Evolutionary conservation across 1,140 invertebrate species (phyloP), one percentile per base, ranked within the genome.

Genomic region (Epicauta chinensis): DNA sequence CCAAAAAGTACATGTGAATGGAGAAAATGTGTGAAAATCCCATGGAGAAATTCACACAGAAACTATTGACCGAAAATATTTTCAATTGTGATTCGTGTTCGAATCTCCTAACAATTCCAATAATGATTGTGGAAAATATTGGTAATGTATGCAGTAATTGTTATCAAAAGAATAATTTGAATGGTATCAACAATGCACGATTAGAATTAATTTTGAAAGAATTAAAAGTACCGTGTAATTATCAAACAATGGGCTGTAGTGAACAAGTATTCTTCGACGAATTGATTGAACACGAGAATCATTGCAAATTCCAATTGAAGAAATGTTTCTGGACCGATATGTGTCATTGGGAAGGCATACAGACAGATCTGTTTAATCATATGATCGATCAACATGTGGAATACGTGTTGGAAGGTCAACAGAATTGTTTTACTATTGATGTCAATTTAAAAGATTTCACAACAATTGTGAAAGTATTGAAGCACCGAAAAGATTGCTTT

Each of bases 281-380:
- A 30, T 46, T 61, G 30, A 11, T 44, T 9, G 44, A 59, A 32
- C 60, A 61, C 35, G 53, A 61, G 49, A 55, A 43, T 29, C 55
- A 53, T 37, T 62, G 60, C 30, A 53, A 44, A 49, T 62, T 43
- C 48, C 49, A 37, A 16, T 23, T 40, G 11, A 55, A 55, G 15
- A 16, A 41, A 31, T 62, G 61, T 45, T 47, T 55, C 6, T 53
- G 60, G 49, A 11, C 3, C 15, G 16, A 23, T 9, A 41, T 44
- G 6, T 64, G 62, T 49, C 15, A 31, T 7, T 62, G 60, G 62
- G 51, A 60, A 48, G 60, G 58, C 1, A 53, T 51, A 34, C 41
- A 49, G 17, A 48, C 17, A 11, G 53, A 62, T 49, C 58, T 62
- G 49, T 30, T 53, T 39, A 48, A 50, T 15, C 60, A 62, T 38